Conservation (phyloP, 2,113 vertebrate genomes). For the Polyodon spathula region DNA sequence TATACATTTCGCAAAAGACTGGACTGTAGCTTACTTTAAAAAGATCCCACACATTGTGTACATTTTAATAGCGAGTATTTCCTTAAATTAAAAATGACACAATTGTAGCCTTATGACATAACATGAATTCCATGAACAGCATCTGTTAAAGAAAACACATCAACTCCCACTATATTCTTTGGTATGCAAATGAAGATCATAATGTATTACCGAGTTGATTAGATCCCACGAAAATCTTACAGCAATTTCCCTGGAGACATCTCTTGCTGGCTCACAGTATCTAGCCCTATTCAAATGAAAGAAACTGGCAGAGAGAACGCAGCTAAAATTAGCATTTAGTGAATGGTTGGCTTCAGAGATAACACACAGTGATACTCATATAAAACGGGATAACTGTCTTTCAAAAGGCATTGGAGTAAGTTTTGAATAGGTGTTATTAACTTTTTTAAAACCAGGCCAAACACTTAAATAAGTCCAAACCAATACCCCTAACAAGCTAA, state of each 20-base stretch:
- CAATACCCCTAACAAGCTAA: no score
- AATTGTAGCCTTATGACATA: not conserved
- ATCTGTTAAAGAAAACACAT: constrained; percentile 12
- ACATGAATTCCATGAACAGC: not conserved
- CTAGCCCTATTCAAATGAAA: not conserved
- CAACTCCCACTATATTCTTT: constrained; percentile 9
- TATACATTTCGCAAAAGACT: no score
- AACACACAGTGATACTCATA: no score
- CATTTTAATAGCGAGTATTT: not conserved
- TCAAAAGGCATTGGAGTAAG: no score
- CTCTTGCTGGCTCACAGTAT: not conserved
- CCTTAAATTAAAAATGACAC: not conserved
- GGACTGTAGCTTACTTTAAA: not conserved
- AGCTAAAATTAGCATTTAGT: constrained; percentile 7
- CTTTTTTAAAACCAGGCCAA: no score
- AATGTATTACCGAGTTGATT: constrained; percentile 19
- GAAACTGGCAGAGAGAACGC: not conserved
- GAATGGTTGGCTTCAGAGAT: no score
- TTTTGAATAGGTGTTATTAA: no score
- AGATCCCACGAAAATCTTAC: constrained; percentile 13
- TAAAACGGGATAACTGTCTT: no score
- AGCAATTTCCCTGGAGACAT: constrained; percentile 13
- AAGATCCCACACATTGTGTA: not conserved
- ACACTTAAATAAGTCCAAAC: no score
- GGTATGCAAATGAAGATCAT: constrained; percentile 22